Conservation (phyloP, 2,113 vertebrate species). For the Eublepharis macularius region DNA sequence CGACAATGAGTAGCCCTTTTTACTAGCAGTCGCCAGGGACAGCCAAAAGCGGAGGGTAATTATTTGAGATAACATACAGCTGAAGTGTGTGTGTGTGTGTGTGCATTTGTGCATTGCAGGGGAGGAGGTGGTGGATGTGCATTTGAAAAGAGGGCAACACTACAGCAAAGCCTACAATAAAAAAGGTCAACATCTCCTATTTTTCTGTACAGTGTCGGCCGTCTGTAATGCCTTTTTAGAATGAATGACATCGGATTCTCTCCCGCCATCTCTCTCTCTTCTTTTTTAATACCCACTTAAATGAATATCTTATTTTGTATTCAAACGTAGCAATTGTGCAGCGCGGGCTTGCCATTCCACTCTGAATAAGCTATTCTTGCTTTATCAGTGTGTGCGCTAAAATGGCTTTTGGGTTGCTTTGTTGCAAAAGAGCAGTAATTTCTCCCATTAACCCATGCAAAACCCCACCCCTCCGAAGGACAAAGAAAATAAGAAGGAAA, state of each 20-base stretch:
- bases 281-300: conserved; percentile 18
- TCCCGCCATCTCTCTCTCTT: conserved; percentile 53
- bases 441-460: conserved; percentile 74
- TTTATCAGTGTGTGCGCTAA: conserved; percentile 81
- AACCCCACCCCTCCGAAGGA: conserved; percentile 66
- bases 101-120: conserved; percentile 35
- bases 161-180: conserved; percentile 80
- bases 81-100: conserved; percentile 74
- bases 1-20: conserved; percentile 87
- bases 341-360: conserved; percentile 75
- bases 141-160: conserved; percentile 77
- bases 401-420: conserved; percentile 84
- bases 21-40: conserved; percentile 87
- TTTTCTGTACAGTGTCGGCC: conserved; percentile 84
- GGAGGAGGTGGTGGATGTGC: conserved; percentile 68
- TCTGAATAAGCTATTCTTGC: conserved; percentile 87
- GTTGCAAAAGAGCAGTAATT: conserved; percentile 82
- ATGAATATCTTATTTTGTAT: conserved; percentile 89
- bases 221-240: conserved; percentile 88
- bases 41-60: conserved; percentile 94
- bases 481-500: conserved; percentile 67
- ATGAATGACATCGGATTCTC: conserved; percentile 85
- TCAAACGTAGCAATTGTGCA: conserved; percentile 84
- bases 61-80: conserved; percentile 95
- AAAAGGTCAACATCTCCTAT: conserved; percentile 93